Base-by-base conservation (phyloP, 2,888 invertebrate species). In the Lasioglossum marginatum region DNA sequence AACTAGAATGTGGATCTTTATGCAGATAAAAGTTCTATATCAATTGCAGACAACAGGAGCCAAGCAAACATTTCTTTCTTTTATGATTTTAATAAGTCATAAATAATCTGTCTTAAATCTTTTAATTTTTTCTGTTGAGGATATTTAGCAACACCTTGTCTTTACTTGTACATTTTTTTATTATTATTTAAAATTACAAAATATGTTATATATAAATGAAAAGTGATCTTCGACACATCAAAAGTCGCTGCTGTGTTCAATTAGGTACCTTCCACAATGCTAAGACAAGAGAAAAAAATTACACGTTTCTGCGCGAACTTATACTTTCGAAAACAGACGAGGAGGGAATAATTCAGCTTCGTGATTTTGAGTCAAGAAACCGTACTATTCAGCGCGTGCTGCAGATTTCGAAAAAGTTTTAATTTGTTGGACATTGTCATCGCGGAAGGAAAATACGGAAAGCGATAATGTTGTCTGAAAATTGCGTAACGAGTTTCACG, bases 401-500 rank as follows among this genome's bases (percentile, higher is more conserved):
- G 37, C 23, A 34, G 4, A 68, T 37, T 37, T 68, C 68, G 34
- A 37, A 23, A 68, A 37, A 23, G 34, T 37, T 68, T 34, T 3
- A 37, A 73, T 5, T 23, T 5, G 52, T 48, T 73, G 31, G 10
- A 57, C 63, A 63, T 31, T 52, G 71, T 70, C n/a, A 27, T 52
- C 40, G 14, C 12, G 79, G 57, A 45, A 37, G 34, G 43, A 37
- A 63, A 45, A 48, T n/a, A 40, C 19, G 19, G 27, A 37, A 1
- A n/a, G 68, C 79, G 86, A 83, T 86, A 86, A 86, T 88, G 89
- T 88, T 52, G 63, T 43, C 37, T 40, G 81, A 77, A 83, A 87
- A 89, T 86, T 83, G 82, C 23, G 76, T 79, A 82, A 88, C 87
- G 89, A 80, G 85, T 83, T 82, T 86, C 76, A 43, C 43, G 66